Base-by-base conservation (phyloP, 2,888 invertebrate genomes). In the Gymnosoma rotundatum region DNA sequence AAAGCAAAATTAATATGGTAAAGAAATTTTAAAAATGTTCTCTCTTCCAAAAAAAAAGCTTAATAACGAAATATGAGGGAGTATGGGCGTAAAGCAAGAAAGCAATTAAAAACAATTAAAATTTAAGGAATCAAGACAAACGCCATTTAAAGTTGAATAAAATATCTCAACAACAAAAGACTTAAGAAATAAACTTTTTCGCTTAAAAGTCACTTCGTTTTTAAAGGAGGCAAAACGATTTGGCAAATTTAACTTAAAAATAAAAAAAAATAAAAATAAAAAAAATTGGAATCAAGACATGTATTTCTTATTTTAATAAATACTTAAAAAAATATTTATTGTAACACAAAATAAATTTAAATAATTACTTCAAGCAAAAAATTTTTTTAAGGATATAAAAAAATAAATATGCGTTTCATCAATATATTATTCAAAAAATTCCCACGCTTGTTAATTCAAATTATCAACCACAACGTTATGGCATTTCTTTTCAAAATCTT, bases 371-470 rank as follows among this genome's bases (percentile, higher is more conserved):
- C 6, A 38, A 7, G 8, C 38, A 12, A 7, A 38, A 3, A 38
- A 12, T 42, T 10, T 42, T 42, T 10, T 42, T 2, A 42, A 42
- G 12, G 12, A 12, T 42, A 12, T 12, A 12, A 12, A 7, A 12
- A 6, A 42, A 10, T 12, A 42, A 42, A 2, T 42, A 12, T 12
- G 42, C 10, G 12, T 12, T 42, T 42, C 16, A 16, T 5, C 1
- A 48, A 48, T 6, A 48, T 7, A 6, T 3, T 48, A 48, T 0
- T 14, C 16, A 5, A 14, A 48, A 48, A 48, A 16, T 48, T 48
- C 45, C 45, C 45, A 48, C 45, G 6, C 45, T 48, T 48, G 83
- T 79, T 79, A 83, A 67, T 52, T 50, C 42, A 75, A 79, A 76
- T 79, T 76, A 56, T 45, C 7, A 60, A 36, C 14, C 32, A 78